Conservation (phyloP, 1,140 invertebrate genomes). For the Gryon sp. region DNA sequence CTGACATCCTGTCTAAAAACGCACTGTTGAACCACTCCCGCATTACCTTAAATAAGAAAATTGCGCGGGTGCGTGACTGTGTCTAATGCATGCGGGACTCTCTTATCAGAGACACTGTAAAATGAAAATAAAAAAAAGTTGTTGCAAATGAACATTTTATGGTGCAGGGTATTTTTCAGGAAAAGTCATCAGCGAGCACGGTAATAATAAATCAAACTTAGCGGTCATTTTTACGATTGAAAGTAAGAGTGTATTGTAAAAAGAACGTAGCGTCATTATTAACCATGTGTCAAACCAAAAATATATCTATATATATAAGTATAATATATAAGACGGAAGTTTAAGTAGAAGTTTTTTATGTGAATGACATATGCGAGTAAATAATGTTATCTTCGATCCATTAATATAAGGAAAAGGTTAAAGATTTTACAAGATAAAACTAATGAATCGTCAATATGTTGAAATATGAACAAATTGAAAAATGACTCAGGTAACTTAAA, state of each 20-base stretch:
- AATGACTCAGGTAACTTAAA: too few species aligned
- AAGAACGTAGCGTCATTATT: too few species aligned
- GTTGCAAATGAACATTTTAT: constrained; percentile 24
- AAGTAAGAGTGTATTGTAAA: too few species aligned
- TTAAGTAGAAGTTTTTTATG: background rate
- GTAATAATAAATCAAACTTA: too few species aligned
- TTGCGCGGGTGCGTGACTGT: constrained; percentile 53
- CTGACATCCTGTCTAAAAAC: constrained; percentile 43
- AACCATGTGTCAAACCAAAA: too few species aligned
- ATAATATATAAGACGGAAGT: too few species aligned
- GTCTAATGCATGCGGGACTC: constrained; percentile 31
- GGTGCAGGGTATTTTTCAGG: constrained; percentile 5
- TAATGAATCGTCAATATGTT: too few species aligned
- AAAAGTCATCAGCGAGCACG: too few species aligned
- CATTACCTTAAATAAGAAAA: constrained; percentile 48
- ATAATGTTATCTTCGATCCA: background rate
- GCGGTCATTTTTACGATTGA: background rate
- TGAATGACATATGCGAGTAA: background rate
- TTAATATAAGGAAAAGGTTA: too few species aligned
- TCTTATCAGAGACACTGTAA: constrained; percentile 37
- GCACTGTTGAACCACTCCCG: constrained; percentile 32
- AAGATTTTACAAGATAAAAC: too few species aligned
- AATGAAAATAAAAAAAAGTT: constrained; percentile 7
- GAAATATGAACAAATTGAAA: too few species aligned
- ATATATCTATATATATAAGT: too few species aligned